Evolutionary conservation across 2,888 invertebrate species (phyloP).

Genomic region (Bombyx huttoni): DNA sequence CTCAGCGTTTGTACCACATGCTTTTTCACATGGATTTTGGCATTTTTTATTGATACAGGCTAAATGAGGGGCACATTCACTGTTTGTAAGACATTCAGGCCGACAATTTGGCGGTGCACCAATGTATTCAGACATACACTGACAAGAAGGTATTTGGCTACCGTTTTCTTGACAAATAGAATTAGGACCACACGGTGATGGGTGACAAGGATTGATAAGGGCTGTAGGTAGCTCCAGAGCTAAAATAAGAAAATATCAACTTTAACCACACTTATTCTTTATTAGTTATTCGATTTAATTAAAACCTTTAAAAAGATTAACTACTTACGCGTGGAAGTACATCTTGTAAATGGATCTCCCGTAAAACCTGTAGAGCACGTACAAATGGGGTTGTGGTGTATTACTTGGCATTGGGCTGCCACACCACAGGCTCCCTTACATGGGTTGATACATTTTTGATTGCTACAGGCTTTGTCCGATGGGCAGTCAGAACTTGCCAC

Average conservation of each 20-base stretch:
- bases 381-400: constrained; percentile 83
- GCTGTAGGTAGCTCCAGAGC: constrained; percentile 35
- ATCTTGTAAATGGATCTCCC: constrained; percentile 80
- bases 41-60: constrained; percentile 86
- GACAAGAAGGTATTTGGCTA: constrained; percentile 76
- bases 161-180: constrained; percentile 73
- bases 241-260: constrained; percentile 16
- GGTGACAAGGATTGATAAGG: constrained; percentile 75
- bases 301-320: neutral
- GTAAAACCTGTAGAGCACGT: constrained; percentile 75
- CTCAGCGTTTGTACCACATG: constrained; percentile 82
- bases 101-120: constrained; percentile 81
- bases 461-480: constrained; percentile 77
- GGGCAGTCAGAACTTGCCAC: constrained; percentile 80
- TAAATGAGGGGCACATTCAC: constrained; percentile 77
- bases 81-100: constrained; percentile 81
- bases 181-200: constrained; percentile 84
- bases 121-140: constrained; percentile 77
- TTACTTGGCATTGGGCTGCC: constrained; percentile 79
- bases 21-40: constrained; percentile 79
- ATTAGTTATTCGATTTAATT: too few species aligned
- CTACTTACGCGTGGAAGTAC: constrained; percentile 63
- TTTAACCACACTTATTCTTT: neutral
- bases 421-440: constrained; percentile 86
- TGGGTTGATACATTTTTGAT: constrained; percentile 80